Evolutionary conservation across 1,140 invertebrate species (phyloP), one percentile per base, ranked within the genome.

Genomic region (Camponotus floridanus): DNA sequence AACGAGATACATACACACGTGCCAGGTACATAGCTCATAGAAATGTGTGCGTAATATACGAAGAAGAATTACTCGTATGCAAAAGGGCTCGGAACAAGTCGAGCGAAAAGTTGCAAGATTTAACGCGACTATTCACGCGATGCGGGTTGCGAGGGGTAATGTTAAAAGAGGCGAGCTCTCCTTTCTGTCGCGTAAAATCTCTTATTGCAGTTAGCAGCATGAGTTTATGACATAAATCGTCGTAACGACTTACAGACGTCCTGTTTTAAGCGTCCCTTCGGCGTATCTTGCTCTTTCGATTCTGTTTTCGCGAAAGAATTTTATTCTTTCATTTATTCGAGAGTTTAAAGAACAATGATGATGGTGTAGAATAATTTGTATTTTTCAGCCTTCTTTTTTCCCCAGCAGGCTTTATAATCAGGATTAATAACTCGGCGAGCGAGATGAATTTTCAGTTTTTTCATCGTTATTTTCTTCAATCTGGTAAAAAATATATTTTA

Each of bases 171-270:
- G 74, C 26, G 26, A 31, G 59, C 45, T 51, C 5, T 51, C 5
- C 65, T 78, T 78, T 78, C 42, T 48, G 39, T 78, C 74, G n/a
- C 26, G 39, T 78, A 65, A 78, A 78, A 65, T 78, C 42, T 78
- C 42, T 31, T 78, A 78, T 65, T 78, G 59, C 42, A 76, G 74
- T 76, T 76, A 76, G 59, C 59, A 64, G 11, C 74, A 42, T 33
- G 61, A 18, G 76, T 78, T 78, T 78, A 64, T 31, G 76, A 78
- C 42, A 59, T 15, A 18, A 51, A 8, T 65, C 76, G 61, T 78
- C 3, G 26, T 26, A 26, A 26, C 26, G 42, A 33, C 15, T 81
- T 55, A 67, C 21, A 31, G 39, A 57, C 36, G 21, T 13, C 74
- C 26, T 26, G 55, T 18, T 42, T 74, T 51, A 51, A 51, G 13